A percentile compares a stretch with the other conserved stretches of the same genome.
These are phyloP conservation scores for Notothenia coriiceps DNA, from an alignment of 2,113 vertebrate species.

Conservation along the genomic window DNA sequence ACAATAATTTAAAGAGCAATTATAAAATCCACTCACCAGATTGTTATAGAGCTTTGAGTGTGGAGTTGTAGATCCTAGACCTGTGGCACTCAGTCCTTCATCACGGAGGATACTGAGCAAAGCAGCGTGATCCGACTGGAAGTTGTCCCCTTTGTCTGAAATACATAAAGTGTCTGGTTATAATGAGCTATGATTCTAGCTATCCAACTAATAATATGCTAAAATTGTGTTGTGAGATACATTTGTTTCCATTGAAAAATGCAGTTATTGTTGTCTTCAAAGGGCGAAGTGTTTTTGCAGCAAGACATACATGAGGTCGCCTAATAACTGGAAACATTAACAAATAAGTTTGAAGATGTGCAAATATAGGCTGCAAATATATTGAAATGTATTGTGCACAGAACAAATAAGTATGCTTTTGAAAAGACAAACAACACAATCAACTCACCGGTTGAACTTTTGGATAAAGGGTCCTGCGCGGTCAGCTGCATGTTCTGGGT, in stretches of 20 bases:
- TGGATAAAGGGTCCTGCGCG: constrained; percentile 1
- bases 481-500: neutral
- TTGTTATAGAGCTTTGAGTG: constrained; percentile 60
- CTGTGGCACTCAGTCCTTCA: constrained; percentile 42
- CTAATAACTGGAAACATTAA: neutral
- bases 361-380: neutral
- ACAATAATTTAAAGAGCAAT: neutral
- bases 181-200: neutral
- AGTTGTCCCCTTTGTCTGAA: constrained; percentile 62
- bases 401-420: neutral
- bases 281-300: no score
- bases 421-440: neutral
- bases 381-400: neutral
- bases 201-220: neutral
- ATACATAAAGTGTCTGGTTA: neutral
- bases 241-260: neutral
- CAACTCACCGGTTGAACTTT: constrained; percentile 43
- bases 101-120: constrained; percentile 73
- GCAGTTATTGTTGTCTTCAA: neutral
- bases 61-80: constrained; percentile 26
- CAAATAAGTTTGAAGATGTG: neutral
- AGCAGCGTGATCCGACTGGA: constrained; percentile 62
- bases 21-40: constrained; percentile 60
- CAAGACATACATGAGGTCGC: neutral
- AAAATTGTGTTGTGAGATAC: neutral